Evolutionary conservation across 2,797 vertebrate genomes (phyloP), one percentile per base, ranked within the genome.

Genomic region (Typhlichthys subterraneus): DNA sequence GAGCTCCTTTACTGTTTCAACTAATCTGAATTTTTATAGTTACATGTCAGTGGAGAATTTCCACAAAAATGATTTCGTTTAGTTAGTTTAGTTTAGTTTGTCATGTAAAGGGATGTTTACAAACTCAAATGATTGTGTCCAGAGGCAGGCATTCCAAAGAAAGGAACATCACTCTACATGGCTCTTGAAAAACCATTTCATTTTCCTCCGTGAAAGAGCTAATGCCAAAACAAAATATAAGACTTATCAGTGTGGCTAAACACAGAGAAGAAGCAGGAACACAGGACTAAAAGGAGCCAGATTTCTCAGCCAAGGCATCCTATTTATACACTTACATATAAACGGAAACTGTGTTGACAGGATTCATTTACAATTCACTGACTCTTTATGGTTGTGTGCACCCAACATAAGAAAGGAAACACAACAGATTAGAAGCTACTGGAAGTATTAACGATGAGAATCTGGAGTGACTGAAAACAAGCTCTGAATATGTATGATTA

Each of bases 21-120:
- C 65, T 82, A 77, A 61, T 66, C 48, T 75, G 69, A 79, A 76
- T 76, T 84, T 84, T 79, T 49, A 76, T 63, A 77, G 73, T 68
- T 78, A 59, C 65, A 73, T 76, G 15, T 19, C 10, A 51, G 15
- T 6, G 38, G 38, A 12, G 8, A 31, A 15, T 14, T 38, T n/a
- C 66, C 68, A 83, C 79, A 84, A 79, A 78, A 83, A 79, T 54
- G 47, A 64, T 57, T 67, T 59, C 69, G 68, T 61, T 75, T 14
- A 31, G 15, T 3, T 11, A 8, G 23, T 62, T 68, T 53, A 71
- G 68, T 42, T 53, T 17, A 29, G 23, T 53, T 70, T 53, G 45
- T 48, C 53, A 72, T 68, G 71, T 57, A 63, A 45, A 49, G 54
- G 45, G 63, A 63, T 63, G 66, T 7, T 61, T 14, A 57, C 58